Conservation (phyloP, 2,888 invertebrate genomes). For the Napeogenes inachia region DNA sequence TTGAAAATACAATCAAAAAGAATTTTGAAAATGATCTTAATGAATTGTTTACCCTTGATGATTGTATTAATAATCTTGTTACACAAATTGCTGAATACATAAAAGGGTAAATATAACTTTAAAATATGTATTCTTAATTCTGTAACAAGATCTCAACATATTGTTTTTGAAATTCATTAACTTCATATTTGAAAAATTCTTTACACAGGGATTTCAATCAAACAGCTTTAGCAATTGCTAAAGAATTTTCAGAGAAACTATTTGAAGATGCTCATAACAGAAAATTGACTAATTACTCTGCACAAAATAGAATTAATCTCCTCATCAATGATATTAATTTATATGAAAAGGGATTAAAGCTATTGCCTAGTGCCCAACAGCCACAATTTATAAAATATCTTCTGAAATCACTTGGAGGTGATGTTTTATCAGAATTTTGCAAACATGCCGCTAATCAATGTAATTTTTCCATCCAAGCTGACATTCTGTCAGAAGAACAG, state of each 20-base stretch:
- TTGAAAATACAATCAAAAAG: conserved; percentile 80
- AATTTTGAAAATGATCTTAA: conserved; percentile 61
- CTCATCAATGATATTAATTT: conserved; percentile 85
- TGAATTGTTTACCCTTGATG: conserved; percentile 54
- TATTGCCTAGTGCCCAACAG: conserved; percentile 80
- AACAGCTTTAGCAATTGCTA: conserved; percentile 81
- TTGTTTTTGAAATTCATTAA: too few species aligned
- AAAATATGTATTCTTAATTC: too few species aligned
- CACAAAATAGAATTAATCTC: conserved; percentile 89
- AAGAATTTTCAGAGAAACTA: conserved; percentile 84
- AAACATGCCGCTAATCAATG: conserved; percentile 87
- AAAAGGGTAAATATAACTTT: conserved; percentile 72
- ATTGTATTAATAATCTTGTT: conserved; percentile 84
- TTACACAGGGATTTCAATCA: conserved; percentile 79
- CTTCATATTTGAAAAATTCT: too few species aligned
- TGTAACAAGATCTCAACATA: too few species aligned
- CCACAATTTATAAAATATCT: conserved; percentile 87
- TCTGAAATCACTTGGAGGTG: conserved; percentile 88
- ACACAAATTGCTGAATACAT: conserved; percentile 83
- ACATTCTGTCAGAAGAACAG: conserved; percentile 80
- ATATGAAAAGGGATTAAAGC: conserved; percentile 87
- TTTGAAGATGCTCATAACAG: conserved; percentile 83
- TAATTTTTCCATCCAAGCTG: conserved; percentile 79
- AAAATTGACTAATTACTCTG: conserved; percentile 86
- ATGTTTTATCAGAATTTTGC: conserved; percentile 87